Base-by-base conservation (phyloP, 1,140 invertebrate species). In the Trialeurodes vaporariorum region DNA sequence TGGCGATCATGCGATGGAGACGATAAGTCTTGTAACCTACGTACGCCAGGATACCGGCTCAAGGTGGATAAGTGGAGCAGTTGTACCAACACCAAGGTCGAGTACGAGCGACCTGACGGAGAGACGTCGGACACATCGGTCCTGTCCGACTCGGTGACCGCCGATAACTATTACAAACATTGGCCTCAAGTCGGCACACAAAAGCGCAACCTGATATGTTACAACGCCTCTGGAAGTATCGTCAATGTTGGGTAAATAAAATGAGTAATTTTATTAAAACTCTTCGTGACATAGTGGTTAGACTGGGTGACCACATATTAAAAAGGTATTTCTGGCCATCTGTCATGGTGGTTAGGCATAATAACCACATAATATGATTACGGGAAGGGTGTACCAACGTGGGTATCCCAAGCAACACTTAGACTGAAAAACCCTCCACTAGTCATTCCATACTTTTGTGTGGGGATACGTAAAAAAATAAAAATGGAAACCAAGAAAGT, bases 141-240 rank as follows among this genome's bases (percentile, higher is more conserved):
- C 9, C 12, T 34, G 59, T 59, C 58, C 26, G 34, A 24, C 63
- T 25, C 70, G 63, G 26, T 68, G 67, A 60, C 61, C 2, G 67
- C 72, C 17, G 75, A 76, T 63, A 75, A 72, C 25, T 76, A 71
- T 60, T 75, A 75, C 64, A 75, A 75, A 68, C 72, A 76, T 49
- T 74, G 75, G 73, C 76, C 76, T 11, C 75, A 77, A 65, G 75
- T 79, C n/a, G 78, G 78, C 26, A 74, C 74, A 25, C 78, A 77
- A 64, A 70, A 69, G 1, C 65, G 78, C n/a, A 72, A 74, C 5
- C 70, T 79, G 25, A 75, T 73, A 21, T 79, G 77, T 68, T 64
- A 75, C 5, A 75, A 76, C 63, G 65, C 72, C 17, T 67, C 70
- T 2, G 76, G 77, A n/a, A 69, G 66, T 24, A 66, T 68, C n/a